Conservation (phyloP, 2,888 invertebrate genomes). For the Limenitis camilla region DNA sequence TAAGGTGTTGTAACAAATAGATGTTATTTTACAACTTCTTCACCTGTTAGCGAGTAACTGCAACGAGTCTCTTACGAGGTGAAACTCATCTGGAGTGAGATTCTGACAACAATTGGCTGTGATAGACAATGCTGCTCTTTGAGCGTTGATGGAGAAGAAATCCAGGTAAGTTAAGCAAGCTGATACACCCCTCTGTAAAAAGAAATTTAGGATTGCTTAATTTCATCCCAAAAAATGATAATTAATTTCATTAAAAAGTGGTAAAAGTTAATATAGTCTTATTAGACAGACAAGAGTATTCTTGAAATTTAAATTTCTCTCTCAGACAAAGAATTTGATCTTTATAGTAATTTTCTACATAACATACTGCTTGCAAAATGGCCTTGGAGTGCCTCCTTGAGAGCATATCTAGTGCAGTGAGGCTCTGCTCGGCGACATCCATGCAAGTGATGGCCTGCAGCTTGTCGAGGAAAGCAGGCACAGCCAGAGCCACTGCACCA, state of each 20-base stretch:
- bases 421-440: slow-evolving; percentile 99
- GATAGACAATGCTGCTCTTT: slow-evolving; percentile 95
- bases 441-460: slow-evolving; percentile 98
- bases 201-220: too few species aligned
- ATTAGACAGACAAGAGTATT: too few species aligned
- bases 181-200: slow-evolving; percentile 89
- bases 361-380: slow-evolving; percentile 89
- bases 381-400: slow-evolving; percentile 97
- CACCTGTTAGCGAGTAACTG: slow-evolving; percentile 84
- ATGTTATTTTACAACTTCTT: background rate
- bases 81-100: slow-evolving; percentile 94
- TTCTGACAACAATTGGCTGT: slow-evolving; percentile 99
- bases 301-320: background rate
- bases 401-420: slow-evolving; percentile 97
- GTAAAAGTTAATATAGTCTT: too few species aligned
- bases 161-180: slow-evolving; percentile 97
- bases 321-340: background rate
- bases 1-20: too few species aligned
- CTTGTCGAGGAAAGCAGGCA: slow-evolving; percentile 97
- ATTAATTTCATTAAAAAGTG: background rate
- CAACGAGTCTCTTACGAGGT: slow-evolving; percentile 91
- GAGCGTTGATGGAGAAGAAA: slow-evolving; percentile 98
- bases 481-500: slow-evolving; percentile 95
- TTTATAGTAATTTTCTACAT: background rate
- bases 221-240: too few species aligned